Conservation (phyloP, 2,113 vertebrate species). For the Cinclus mexicanus region DNA sequence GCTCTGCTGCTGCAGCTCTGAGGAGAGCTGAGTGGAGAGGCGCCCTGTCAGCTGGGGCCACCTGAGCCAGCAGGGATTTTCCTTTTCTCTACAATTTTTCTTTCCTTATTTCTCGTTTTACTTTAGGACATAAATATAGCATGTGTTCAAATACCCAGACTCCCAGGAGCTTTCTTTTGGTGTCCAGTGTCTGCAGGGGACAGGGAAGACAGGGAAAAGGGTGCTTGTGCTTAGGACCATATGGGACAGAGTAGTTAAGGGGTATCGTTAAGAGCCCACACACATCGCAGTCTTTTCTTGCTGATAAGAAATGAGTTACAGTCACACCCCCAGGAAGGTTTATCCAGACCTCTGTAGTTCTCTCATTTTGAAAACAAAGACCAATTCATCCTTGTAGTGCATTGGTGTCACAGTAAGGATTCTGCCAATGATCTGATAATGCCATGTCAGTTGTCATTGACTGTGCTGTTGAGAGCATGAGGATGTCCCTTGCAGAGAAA, state of each 20-base stretch:
- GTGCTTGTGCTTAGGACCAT: neutral
- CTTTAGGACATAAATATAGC: neutral
- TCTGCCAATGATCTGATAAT: neutral
- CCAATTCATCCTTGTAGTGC: neutral
- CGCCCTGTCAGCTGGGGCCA: neutral
- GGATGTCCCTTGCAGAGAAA: neutral
- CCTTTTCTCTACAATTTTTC: neutral
- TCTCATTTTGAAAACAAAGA: neutral
- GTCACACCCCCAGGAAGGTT: neutral
- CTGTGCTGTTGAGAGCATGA: neutral
- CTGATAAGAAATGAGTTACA: neutral
- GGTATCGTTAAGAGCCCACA: neutral
- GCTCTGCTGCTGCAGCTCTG: neutral
- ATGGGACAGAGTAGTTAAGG: neutral
- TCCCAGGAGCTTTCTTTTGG: neutral
- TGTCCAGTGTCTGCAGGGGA: neutral
- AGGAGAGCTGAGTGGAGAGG: neutral
- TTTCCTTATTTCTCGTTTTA: fast-evolving
- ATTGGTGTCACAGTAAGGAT: neutral
- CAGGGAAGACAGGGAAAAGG: neutral
- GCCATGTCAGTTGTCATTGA: neutral
- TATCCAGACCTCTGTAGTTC: neutral
- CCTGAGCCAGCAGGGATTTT: too few relatives aligned
- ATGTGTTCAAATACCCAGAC: too few relatives aligned
- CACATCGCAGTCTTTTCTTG: neutral